Conservation (phyloP, 2,888 invertebrate species). For the Malthinus seriepunctatus region DNA sequence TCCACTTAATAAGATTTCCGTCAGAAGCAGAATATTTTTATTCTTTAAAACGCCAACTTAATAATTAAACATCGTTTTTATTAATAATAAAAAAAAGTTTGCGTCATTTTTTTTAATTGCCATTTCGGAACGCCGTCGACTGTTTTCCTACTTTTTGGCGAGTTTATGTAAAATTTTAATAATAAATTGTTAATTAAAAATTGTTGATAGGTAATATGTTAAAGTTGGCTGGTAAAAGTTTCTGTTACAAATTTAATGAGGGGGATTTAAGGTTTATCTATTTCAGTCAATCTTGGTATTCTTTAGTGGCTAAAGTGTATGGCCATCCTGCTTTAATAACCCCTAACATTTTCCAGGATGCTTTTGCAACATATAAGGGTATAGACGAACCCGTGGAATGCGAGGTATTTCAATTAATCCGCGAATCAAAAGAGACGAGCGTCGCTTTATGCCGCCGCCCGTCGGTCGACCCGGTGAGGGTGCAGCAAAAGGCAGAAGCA, state of each 20-base stretch:
- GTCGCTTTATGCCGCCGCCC: slow-evolving; percentile 48
- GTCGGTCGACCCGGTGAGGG: slow-evolving; percentile 32
- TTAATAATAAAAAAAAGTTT: not conserved
- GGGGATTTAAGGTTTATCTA: slow-evolving; percentile 28
- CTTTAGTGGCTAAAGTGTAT: slow-evolving; percentile 16
- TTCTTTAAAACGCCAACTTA: slow-evolving; percentile 5
- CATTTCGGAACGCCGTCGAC: too few species aligned
- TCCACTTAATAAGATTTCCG: slow-evolving; percentile 32
- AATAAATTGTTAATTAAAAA: not conserved
- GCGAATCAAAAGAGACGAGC: slow-evolving; percentile 55
- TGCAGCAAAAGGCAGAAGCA: slow-evolving; percentile 36
- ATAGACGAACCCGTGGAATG: slow-evolving; percentile 51
- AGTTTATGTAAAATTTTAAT: not conserved
- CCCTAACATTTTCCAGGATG: slow-evolving; percentile 43
- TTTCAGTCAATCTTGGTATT: slow-evolving; percentile 30
- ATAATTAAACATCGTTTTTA: not conserved
- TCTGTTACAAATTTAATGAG: slow-evolving; percentile 24
- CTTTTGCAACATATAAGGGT: slow-evolving; percentile 42
- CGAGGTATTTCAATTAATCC: slow-evolving; percentile 58
- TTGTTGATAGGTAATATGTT: slow-evolving; percentile 10
- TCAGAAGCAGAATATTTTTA: slow-evolving; percentile 27
- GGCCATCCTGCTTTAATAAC: slow-evolving; percentile 40
- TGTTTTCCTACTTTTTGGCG: too few species aligned
- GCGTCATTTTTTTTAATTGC: too few species aligned
- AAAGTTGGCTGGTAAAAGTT: slow-evolving; percentile 18